A percentile compares a stretch with the other conserved stretches of the same genome.
Conservation (phyloP, 1,140 invertebrate species). For the Acarapis woodi region DNA sequence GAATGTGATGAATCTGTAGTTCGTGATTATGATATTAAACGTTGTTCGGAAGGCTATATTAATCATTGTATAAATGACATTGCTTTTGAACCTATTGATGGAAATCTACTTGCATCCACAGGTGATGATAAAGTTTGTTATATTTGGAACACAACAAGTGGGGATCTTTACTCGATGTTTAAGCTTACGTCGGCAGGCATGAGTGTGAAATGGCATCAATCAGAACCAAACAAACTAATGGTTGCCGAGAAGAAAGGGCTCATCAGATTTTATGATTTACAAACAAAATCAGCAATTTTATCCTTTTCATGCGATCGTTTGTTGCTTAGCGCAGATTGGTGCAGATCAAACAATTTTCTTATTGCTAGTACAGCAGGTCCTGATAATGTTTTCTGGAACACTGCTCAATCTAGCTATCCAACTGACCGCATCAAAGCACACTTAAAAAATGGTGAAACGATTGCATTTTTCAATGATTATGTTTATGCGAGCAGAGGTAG, state of each 20-base stretch:
- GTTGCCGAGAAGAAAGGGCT: slow-evolving; percentile 41
- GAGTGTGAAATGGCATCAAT: slow-evolving; percentile 33
- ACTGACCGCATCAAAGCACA: slow-evolving; percentile 16
- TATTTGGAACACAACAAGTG: slow-evolving; percentile 28
- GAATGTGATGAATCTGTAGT: not conserved
- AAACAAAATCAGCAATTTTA: slow-evolving; percentile 32
- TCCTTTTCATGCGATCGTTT: slow-evolving; percentile 33
- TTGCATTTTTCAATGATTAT: slow-evolving; percentile 16
- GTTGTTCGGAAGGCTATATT: not conserved
- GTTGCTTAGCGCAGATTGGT: slow-evolving; percentile 36
- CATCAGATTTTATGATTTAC: slow-evolving; percentile 37
- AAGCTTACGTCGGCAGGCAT: slow-evolving; percentile 33
- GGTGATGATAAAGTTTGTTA: slow-evolving; percentile 43
- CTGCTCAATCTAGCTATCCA: slow-evolving; percentile 18
- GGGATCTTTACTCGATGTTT: slow-evolving; percentile 19
- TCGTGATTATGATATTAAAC: not conserved
- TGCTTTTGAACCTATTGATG: slow-evolving; percentile 30
- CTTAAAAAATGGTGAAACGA: slow-evolving; percentile 13
- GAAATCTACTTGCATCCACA: slow-evolving; percentile 33
- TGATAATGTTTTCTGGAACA: slow-evolving; percentile 18
- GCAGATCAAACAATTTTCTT: slow-evolving; percentile 24
- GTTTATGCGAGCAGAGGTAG: slow-evolving; percentile 17
- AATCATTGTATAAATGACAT: slow-evolving; percentile 36
- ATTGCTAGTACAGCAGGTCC: slow-evolving; percentile 22
- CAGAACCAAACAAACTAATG: slow-evolving; percentile 36